A percentile compares a stretch with the other conserved stretches of the same genome.
Evolutionary conservation across 2,113 vertebrate genomes (phyloP).

Genomic region (Phyllostomus hastatus): DNA sequence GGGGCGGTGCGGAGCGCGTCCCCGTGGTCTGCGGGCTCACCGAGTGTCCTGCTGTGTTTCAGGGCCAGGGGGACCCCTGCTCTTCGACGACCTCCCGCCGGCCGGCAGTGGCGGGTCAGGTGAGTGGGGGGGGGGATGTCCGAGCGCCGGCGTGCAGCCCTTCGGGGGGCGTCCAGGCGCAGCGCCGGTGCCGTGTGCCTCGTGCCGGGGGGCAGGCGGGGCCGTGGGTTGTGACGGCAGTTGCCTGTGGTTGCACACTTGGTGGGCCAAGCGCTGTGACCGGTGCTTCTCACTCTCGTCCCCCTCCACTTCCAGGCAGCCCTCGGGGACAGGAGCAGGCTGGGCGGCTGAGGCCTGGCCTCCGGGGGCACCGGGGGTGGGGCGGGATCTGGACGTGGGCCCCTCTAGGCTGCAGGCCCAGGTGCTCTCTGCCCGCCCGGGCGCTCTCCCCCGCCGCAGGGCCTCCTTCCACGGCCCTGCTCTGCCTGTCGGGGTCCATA

Average conservation of each 20-base stretch:
- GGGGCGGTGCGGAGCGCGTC: no score
- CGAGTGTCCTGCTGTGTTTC: slow-evolving; percentile 61
- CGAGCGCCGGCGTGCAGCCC: no score
- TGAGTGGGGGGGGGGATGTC: slow-evolving; percentile 66
- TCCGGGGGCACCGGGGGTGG: no score
- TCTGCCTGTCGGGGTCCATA: no score
- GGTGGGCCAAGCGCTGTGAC: not conserved
- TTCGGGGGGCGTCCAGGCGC: not conserved
- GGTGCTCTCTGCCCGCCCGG: no score
- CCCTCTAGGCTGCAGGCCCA: no score
- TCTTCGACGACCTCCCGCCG: slow-evolving; percentile 81
- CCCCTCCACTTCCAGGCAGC: accelerated
- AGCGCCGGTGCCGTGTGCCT: no score
- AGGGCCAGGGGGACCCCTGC: slow-evolving; percentile 78
- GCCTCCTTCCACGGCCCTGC: no score
- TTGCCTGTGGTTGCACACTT: no score
- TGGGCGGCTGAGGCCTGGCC: not conserved
- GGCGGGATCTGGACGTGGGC: no score
- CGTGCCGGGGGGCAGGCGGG: no score
- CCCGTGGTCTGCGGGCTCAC: slow-evolving; percentile 6
- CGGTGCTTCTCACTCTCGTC: not conserved
- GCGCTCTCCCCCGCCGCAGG: not conserved
- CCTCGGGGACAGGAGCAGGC: not conserved
- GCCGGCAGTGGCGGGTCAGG: slow-evolving; percentile 79
- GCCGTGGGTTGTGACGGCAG: not conserved